A percentile compares a stretch with the other conserved stretches of the same genome.
phyloP scores from a whole-genome alignment of 2,113 vertebrate genomes.

The Panthera uncia region DNA sequence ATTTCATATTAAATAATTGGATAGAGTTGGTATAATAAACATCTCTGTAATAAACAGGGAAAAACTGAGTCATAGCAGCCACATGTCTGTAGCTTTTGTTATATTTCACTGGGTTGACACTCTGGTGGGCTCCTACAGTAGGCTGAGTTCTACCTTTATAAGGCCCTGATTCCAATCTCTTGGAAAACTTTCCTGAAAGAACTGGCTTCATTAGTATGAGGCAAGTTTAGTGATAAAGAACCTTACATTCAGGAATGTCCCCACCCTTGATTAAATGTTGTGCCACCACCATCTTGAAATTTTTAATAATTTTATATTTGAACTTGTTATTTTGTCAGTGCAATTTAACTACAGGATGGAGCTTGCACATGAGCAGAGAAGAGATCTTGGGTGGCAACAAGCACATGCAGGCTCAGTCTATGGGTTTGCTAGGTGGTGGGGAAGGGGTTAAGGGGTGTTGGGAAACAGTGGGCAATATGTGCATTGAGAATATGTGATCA shows the following conservation, averaged over 20 bases:
- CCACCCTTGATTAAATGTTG: neutral
- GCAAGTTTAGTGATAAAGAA: neutral
- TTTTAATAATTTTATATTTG: neutral
- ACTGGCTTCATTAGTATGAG: neutral
- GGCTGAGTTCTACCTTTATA: neutral
- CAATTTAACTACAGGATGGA: neutral
- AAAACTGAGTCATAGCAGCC: neutral
- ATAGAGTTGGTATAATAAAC: neutral
- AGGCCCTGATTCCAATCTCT: neutral
- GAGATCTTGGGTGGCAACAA: neutral
- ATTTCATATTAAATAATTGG: neutral
- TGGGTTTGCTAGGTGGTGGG: no score
- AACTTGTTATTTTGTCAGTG: neutral
- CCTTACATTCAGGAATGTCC: neutral
- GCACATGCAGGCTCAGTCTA: neutral
- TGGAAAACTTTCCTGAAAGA: neutral
- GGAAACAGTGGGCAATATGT: no score
- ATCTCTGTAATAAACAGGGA: neutral
- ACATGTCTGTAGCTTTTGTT: neutral
- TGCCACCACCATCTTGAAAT: neutral
- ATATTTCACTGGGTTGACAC: no score
- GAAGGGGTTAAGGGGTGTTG: neutral
- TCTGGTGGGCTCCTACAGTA: neutral
- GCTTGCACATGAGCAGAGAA: neutral
- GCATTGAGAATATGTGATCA: fast-evolving